These are phyloP conservation scores for Miltochrista miniata DNA, from an alignment of 2,888 invertebrate species.

Conservation along the genomic window DNA sequence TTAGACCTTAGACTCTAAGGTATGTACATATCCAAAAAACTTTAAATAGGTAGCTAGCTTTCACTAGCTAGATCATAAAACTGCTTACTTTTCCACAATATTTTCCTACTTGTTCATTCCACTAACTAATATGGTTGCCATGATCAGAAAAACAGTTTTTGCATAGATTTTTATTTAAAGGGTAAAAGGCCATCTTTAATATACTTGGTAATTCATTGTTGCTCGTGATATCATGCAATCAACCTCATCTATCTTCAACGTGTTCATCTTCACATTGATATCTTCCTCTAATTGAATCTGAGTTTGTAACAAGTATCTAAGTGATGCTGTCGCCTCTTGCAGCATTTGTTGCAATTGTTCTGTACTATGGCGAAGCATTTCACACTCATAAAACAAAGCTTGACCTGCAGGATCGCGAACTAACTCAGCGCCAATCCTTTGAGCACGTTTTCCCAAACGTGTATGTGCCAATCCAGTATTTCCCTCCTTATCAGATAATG, in stretches of 20 bases:
- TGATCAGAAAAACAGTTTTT: too few relatives aligned
- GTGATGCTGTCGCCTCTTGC: slow-evolving; percentile 88
- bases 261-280: slow-evolving; percentile 95
- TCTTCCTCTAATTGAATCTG: slow-evolving; percentile 96
- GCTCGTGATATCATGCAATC: slow-evolving; percentile 93
- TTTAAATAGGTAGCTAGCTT: too few relatives aligned
- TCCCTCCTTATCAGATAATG: slow-evolving; percentile 91
- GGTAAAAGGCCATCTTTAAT: slow-evolving; percentile 67
- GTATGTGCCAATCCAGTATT: slow-evolving; percentile 93
- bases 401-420: slow-evolving; percentile 92
- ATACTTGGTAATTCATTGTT: slow-evolving; percentile 89
- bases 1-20: too few relatives aligned
- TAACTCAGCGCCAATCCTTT: slow-evolving; percentile 91
- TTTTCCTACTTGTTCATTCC: too few relatives aligned
- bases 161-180: background rate
- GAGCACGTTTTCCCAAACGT: slow-evolving; percentile 90
- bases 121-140: too few relatives aligned
- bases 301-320: slow-evolving; percentile 92
- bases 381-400: slow-evolving; percentile 88
- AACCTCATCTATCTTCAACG: slow-evolving; percentile 96
- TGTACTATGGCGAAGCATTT: slow-evolving; percentile 87
- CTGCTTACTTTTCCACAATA: too few relatives aligned
- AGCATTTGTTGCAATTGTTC: slow-evolving; percentile 87
- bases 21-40: too few relatives aligned
- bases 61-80: too few relatives aligned